phyloP scores from a whole-genome alignment of 2,888 invertebrate species.

The Helleia helle region DNA sequence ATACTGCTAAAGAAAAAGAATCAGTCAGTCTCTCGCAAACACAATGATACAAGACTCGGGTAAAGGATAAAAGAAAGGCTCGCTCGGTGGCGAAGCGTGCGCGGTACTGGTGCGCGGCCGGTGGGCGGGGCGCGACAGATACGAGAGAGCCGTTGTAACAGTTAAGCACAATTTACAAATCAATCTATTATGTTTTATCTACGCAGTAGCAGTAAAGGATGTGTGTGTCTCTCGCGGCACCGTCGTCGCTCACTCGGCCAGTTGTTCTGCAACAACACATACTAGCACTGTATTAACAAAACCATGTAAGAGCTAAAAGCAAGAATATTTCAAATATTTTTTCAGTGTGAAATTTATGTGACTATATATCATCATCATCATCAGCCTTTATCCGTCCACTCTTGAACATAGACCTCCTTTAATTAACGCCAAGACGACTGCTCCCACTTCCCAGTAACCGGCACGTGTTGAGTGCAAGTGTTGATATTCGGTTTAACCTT shows the following conservation, averaged over 20 bases:
- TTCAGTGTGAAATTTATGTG: no score
- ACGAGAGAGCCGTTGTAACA: constrained; percentile 9
- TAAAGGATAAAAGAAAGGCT: constrained; percentile 24
- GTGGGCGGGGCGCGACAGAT: no score
- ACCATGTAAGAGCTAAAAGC: no score
- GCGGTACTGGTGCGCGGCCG: not conserved
- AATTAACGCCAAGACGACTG: no score
- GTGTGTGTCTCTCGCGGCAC: constrained; percentile 26
- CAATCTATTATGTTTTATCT: constrained; percentile 48
- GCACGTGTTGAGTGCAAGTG: no score
- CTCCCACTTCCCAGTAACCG: no score
- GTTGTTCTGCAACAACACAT: constrained; percentile 37
- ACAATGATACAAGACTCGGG: constrained; percentile 6
- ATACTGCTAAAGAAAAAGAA: constrained; percentile 63
- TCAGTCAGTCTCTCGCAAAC: constrained; percentile 59
- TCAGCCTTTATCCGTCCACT: no score
- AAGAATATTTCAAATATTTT: no score
- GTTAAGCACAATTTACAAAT: constrained; percentile 25
- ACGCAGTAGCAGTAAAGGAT: constrained; percentile 33
- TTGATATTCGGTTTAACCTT: no score
- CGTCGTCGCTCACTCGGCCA: constrained; percentile 39
- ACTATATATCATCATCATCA: no score
- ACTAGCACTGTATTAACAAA: no score
- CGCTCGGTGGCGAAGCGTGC: constrained; percentile 8
- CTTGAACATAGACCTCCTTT: no score